Base-by-base conservation (phyloP, 2,797 vertebrate genomes). In the Xyrichtys novacula region DNA sequence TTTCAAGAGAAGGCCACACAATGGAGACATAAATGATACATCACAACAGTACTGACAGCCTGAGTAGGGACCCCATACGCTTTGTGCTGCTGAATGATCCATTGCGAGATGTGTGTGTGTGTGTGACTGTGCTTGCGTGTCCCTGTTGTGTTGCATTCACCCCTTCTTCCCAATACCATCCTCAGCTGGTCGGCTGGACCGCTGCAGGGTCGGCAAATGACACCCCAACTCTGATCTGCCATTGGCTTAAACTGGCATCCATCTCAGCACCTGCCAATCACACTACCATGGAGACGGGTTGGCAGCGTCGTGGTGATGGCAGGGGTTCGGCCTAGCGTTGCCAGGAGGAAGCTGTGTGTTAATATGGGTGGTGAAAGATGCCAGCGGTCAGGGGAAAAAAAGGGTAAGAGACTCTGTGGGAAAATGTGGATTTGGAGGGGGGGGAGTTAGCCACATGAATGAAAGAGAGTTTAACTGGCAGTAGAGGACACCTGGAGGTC, bases 331-430 rank as follows among this genome's bases (percentile, higher is more conserved):
- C 69, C 56, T 56, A 55, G 74, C 1, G 17, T 73, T 93, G 93
- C 93, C 92, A 93, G 80, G 79, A 91, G 83, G 87, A 93, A 90
- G 88, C 91, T 92, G 92, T 85, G 92, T 84, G 88, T 81, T 91
- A 82, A 85, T 89, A 85, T 87, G 89, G 78, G 79, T 85, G 88
- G 76, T 70, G 78, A 81, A 86, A 85, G 72, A 85, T 88, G 90
- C 86, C 88, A 86, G 74, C 48, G 75, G 74, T 71, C 60, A 56
- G 61, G 55, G 71, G 57, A 28, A 83, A 28, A 74, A 65, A 40
- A 64, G 71, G 74, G 69, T 56, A 73, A 65, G 71, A 76, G 69
- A 78, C 80, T 79, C 81, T 92, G 90, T 93, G 91, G 89, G 90
- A 90, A 92, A 91, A 80, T 84, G 50, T 62, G 74, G 57, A n/a